A percentile compares a stretch with the other conserved stretches of the same genome.
Conservation (phyloP, 2,797 vertebrate genomes). For the Crenuchus spilurus region DNA sequence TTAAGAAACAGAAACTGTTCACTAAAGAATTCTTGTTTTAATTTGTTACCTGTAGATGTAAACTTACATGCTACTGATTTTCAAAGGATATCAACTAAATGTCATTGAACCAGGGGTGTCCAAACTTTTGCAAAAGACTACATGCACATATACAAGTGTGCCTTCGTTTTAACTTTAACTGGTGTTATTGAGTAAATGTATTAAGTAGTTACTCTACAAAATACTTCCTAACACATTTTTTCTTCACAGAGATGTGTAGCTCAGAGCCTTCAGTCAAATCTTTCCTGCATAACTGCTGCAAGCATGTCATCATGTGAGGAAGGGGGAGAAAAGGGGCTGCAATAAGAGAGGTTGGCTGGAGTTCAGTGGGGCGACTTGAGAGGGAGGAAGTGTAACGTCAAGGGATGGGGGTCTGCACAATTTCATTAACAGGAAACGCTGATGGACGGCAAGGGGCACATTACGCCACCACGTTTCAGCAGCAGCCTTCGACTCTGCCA, state of each 20-base stretch:
- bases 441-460: conserved; percentile 64
- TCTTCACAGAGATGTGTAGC: background rate
- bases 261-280: background rate
- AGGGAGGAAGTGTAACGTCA: conserved; percentile 77
- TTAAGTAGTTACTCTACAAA: background rate
- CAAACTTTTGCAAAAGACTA: too few relatives aligned
- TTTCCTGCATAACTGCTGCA: background rate
- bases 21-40: too few relatives aligned
- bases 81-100: too few relatives aligned
- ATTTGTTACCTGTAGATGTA: too few relatives aligned
- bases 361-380: conserved; percentile 35
- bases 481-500: conserved; percentile 7
- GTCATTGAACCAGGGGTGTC: too few relatives aligned
- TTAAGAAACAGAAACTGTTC: too few relatives aligned
- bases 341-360: conserved; percentile 10
- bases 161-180: background rate
- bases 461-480: conserved; percentile 53
- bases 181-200: background rate
- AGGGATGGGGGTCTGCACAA: conserved; percentile 76
- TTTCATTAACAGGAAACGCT: conserved; percentile 86
- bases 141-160: background rate
- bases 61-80: too few relatives aligned
- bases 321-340: background rate
- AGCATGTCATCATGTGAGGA: background rate
- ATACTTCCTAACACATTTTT: background rate